A percentile compares a stretch with the other conserved stretches of the same genome.
Evolutionary conservation across 2,888 invertebrate genomes (phyloP).

Genomic region (Endomychus coccineus): DNA sequence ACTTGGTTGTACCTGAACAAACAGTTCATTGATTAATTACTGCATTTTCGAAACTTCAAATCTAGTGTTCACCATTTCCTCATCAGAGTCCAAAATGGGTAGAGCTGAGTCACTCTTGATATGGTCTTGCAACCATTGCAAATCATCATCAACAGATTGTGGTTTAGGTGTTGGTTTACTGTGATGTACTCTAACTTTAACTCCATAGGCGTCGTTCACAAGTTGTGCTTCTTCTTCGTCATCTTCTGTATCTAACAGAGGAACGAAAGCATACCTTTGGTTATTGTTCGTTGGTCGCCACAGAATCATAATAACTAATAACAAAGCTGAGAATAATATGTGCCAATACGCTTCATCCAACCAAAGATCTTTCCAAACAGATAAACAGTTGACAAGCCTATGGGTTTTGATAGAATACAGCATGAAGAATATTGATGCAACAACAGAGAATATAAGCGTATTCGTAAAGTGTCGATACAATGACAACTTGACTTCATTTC

Average conservation of each 20-base stretch:
- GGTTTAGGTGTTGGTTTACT: conserved; percentile 40
- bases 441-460: conserved; percentile 82
- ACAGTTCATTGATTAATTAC: too few species aligned
- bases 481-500: conserved; percentile 84
- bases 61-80: conserved; percentile 77
- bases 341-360: conserved; percentile 95
- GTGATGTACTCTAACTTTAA: conserved; percentile 57
- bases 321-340: conserved; percentile 78
- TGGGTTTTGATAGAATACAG: conserved; percentile 83
- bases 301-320: conserved; percentile 87
- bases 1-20: too few species aligned
- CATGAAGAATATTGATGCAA: conserved; percentile 89
- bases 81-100: conserved; percentile 66
- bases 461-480: conserved; percentile 92
- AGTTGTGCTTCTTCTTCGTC: conserved; percentile 78
- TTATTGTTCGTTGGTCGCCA: conserved; percentile 96
- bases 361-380: conserved; percentile 89
- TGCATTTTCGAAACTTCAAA: conserved; percentile 89
- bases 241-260: conserved; percentile 76
- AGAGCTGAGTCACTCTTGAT: conserved; percentile 68
- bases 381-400: conserved; percentile 65
- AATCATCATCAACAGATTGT: conserved; percentile 62
- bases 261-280: conserved; percentile 90
- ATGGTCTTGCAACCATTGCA: conserved; percentile 92
- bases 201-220: conserved; percentile 80